phyloP scores from a whole-genome alignment of 2,797 vertebrate genomes.

The Todus mexicanus region DNA sequence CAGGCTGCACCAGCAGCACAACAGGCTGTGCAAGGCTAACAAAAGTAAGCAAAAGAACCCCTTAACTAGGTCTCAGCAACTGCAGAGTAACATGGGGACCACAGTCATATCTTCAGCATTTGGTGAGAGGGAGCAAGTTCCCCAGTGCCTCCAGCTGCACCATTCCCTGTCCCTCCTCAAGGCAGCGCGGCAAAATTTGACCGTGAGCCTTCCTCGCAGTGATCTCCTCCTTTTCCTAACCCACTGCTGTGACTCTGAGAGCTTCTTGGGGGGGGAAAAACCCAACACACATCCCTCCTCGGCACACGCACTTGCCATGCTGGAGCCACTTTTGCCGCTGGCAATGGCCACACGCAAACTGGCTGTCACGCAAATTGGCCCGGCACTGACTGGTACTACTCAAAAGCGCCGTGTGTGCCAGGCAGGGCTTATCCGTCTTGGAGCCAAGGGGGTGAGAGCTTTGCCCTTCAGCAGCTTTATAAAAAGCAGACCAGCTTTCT shows the following conservation, averaged over 20 bases:
- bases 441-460: accelerated
- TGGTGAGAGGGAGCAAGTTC: accelerated
- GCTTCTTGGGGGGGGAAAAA: background rate
- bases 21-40: background rate
- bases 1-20: accelerated
- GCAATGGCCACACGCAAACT: background rate
- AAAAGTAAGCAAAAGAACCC: background rate
- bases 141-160: background rate
- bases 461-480: background rate
- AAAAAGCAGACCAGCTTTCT: background rate
- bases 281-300: accelerated
- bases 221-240: background rate
- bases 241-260: accelerated
- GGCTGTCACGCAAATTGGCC: background rate
- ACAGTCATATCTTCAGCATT: accelerated
- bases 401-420: background rate
- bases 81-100: background rate
- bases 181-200: background rate
- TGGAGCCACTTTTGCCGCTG: background rate
- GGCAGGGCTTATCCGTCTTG: accelerated
- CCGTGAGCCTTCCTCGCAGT: background rate
- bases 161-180: background rate
- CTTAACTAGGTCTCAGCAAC: background rate
- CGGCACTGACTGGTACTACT: background rate
- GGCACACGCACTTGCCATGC: accelerated